Evolutionary conservation across 2,113 vertebrate genomes (phyloP).

Genomic region (Felis catus): DNA sequence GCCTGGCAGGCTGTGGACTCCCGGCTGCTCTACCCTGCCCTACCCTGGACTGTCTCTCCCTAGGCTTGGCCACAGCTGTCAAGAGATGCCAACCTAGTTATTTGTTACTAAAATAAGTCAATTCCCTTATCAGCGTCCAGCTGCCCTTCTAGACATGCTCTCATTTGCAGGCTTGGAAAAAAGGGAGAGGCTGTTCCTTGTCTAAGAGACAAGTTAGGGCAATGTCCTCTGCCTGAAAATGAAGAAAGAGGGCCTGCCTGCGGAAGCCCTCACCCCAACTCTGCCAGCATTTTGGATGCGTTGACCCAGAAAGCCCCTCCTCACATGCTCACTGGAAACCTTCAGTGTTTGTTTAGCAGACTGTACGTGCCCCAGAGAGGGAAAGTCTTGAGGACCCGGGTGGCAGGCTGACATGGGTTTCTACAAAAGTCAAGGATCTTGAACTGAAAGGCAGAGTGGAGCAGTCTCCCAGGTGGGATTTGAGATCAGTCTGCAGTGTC

Average conservation of each 20-base stretch:
- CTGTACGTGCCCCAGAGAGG: neutral
- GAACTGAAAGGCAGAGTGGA: neutral
- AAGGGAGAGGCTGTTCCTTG: conserved; percentile 54
- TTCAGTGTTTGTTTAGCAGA: neutral
- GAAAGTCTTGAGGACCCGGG: neutral
- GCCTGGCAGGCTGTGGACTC: neutral
- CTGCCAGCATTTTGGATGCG: neutral
- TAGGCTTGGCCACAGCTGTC: conserved; percentile 46
- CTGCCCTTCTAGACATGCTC: conserved; percentile 61
- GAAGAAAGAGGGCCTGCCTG: neutral
- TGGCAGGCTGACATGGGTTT: neutral
- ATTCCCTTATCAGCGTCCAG: conserved; percentile 61
- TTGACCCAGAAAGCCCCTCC: neutral
- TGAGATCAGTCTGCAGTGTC: neutral
- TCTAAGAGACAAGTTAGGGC: conserved; percentile 66
- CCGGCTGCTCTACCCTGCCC: neutral
- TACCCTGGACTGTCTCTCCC: neutral
- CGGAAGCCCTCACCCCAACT: neutral
- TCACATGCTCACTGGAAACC: neutral
- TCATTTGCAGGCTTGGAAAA: conserved; percentile 52
- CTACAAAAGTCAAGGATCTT: neutral
- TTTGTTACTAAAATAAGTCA: conserved; percentile 62
- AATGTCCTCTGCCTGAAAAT: conserved; percentile 14
- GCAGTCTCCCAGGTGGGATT: neutral
- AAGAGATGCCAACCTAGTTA: conserved; percentile 61